A percentile compares a stretch with the other conserved stretches of the same genome.
Evolutionary conservation across 2,888 invertebrate species (phyloP).

Genomic region (Gymnosoma rotundatum): DNA sequence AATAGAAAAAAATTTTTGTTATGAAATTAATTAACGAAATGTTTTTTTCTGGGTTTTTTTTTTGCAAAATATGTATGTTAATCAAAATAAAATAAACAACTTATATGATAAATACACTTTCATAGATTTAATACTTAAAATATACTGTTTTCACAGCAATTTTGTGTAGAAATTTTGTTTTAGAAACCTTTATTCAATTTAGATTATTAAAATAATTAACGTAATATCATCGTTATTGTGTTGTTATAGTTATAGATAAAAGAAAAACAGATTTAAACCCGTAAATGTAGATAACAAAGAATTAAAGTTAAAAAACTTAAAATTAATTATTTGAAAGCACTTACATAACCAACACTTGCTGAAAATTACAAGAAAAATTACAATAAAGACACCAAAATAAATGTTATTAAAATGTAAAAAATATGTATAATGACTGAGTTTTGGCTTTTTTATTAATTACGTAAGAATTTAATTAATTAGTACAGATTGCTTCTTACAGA

Average conservation of each 20-base stretch:
- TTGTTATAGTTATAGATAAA: background rate
- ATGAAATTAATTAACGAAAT: no score
- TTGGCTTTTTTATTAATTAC: slow-evolving; percentile 42
- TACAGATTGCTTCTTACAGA: slow-evolving; percentile 11
- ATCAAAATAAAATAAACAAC: no score
- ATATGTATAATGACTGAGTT: slow-evolving; percentile 46
- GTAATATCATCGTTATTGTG: background rate
- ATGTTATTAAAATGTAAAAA: slow-evolving; percentile 63
- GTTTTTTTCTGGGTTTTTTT: no score
- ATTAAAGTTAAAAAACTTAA: background rate
- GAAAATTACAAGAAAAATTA: slow-evolving; percentile 19
- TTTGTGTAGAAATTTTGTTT: no score
- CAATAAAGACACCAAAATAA: slow-evolving; percentile 60
- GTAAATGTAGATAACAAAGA: background rate
- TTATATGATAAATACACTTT: no score
- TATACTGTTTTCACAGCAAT: no score
- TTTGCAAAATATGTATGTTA: no score
- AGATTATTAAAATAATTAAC: background rate
- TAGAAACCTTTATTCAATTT: background rate
- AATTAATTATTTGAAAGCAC: slow-evolving; percentile 52
- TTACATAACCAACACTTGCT: slow-evolving; percentile 49
- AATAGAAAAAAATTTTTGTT: no score
- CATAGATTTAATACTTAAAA: no score
- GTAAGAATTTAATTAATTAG: background rate
- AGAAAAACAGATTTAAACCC: background rate